Evolutionary conservation across 2,888 invertebrate species (phyloP).

Genomic region (Sericinus montela): DNA sequence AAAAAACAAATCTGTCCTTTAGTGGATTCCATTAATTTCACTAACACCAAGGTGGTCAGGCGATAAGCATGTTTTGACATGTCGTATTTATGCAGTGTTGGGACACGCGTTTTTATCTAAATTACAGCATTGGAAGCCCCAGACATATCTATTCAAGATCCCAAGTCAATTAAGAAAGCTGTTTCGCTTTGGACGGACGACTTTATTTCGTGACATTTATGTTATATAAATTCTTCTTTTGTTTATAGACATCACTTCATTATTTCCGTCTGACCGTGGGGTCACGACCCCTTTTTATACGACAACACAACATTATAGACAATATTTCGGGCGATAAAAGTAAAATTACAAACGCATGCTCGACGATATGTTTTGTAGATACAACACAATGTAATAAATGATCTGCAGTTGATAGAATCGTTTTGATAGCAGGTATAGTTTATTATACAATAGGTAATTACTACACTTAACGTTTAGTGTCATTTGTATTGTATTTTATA

Average conservation of each 20-base stretch:
- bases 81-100: slow-evolving; percentile 65
- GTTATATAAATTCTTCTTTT: slow-evolving; percentile 17
- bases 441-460: background rate
- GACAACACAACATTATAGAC: slow-evolving; percentile 15
- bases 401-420: slow-evolving; percentile 5
- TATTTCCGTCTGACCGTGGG: slow-evolving; percentile 9
- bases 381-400: slow-evolving; percentile 4
- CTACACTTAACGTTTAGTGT: no score
- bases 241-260: slow-evolving; percentile 17
- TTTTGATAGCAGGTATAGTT: slow-evolving; percentile 2
- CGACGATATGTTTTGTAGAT: slow-evolving; percentile 1
- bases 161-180: slow-evolving; percentile 55
- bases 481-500: no score
- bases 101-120: slow-evolving; percentile 67
- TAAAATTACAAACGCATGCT: slow-evolving; percentile 16
- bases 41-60: slow-evolving; percentile 65
- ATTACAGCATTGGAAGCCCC: slow-evolving; percentile 69
- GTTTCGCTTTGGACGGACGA: slow-evolving; percentile 25
- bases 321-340: slow-evolving; percentile 18
- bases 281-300: slow-evolving; percentile 20
- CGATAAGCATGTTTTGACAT: slow-evolving; percentile 67
- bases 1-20: slow-evolving; percentile 44
- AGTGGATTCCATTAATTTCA: slow-evolving; percentile 60
- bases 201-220: slow-evolving; percentile 26
- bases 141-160: slow-evolving; percentile 50